Evolutionary conservation across 2,797 vertebrate genomes (phyloP).

Genomic region (Pantherophis vulpinus): DNA sequence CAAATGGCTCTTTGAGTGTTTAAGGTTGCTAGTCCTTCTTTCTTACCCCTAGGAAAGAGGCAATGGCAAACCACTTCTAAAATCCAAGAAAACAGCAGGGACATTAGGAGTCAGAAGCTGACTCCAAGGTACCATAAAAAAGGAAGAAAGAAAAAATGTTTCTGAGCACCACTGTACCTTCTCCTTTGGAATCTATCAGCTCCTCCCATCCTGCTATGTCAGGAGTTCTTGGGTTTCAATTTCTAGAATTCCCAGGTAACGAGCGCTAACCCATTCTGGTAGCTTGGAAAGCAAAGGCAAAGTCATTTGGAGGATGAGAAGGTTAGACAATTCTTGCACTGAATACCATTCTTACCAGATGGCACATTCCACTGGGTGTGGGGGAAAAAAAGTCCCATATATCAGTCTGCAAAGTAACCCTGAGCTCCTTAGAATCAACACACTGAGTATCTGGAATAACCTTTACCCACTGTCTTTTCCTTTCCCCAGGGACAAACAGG

Average conservation of each 20-base stretch:
- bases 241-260: neutral
- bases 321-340: neutral
- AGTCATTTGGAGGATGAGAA: neutral
- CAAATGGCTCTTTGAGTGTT: too few relatives aligned
- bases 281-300: neutral
- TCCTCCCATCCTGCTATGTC: neutral
- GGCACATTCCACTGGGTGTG: neutral
- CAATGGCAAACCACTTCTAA: neutral
- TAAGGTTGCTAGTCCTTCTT: neutral
- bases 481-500: conserved; percentile 78
- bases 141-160: neutral
- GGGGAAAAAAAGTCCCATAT: neutral
- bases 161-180: neutral
- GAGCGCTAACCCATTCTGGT: neutral
- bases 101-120: neutral
- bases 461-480: neutral
- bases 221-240: neutral
- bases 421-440: neutral
- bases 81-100: neutral
- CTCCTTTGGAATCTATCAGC: neutral
- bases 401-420: neutral
- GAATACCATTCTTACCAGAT: neutral
- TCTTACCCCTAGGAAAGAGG: neutral
- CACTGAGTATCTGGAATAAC: neutral
- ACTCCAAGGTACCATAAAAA: neutral